Base-by-base conservation (phyloP, 2,888 invertebrate species). In the Prenolepis imparis region DNA sequence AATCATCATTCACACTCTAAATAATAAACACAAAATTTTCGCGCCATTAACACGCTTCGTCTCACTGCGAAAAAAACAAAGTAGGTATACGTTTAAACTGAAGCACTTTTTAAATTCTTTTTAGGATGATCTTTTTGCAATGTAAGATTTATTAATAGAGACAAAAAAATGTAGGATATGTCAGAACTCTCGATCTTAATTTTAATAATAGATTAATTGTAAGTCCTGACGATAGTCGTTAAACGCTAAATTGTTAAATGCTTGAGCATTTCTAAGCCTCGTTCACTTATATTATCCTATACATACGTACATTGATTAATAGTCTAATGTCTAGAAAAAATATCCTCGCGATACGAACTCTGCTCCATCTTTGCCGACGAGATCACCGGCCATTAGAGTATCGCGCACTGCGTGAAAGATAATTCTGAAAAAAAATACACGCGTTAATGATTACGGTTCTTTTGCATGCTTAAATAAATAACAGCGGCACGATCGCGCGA, bases 401-500 rank as follows among this genome's bases (percentile, higher is more conserved):
- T 87, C 85, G 74, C n/a, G 21, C 70, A 57, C 21, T 72, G 39
- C 74, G 82, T 39, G 68, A 85, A 80, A 67, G 86, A 63, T 82
- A 84, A 85, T 84, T 86, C 84, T 70, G 70, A 83, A 82, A 83
- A n/a, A 64, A 52, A 85, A 89, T 83, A 86, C 75, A 82, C 77
- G 84, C 86, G 91, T 86, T 90, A 91, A 90, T 89, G 85, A 86
- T 84, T 74, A 84, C 87, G 86, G 87, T 80, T 84, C 90, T 91
- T 90, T 91, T 89, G 88, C 87, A 88, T 88, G 88, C 77, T 89
- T 89, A 89, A 89, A 89, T 89, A 89, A 89, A 89, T 89, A 89
- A 89, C 87, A 78, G 83, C 88, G 66, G 74, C 82, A 68, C 64
- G 28, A 83, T 84, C 87, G 67, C 64, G 44, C 28, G 82, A 83